Evolutionary conservation across 2,113 vertebrate genomes (phyloP).

Genomic region (Chrysochloris asiatica): DNA sequence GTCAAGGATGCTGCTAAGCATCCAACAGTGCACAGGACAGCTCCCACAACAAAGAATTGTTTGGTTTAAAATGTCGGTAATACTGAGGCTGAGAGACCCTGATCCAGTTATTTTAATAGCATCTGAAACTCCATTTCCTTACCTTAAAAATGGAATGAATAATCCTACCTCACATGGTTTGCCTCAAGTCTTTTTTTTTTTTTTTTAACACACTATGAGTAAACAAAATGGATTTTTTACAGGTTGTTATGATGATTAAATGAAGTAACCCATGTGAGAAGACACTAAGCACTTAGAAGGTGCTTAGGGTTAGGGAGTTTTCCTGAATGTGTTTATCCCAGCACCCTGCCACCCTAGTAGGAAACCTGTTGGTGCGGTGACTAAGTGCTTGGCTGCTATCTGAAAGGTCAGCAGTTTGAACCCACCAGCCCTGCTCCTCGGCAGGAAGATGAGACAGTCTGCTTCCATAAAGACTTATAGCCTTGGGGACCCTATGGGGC

Average conservation of each 20-base stretch:
- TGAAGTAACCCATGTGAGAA: not conserved
- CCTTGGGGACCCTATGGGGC: not conserved
- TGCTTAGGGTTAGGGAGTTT: fast-evolving
- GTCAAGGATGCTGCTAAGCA: not conserved
- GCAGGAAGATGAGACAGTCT: no score
- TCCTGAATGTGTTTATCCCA: no score
- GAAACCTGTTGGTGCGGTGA: not conserved
- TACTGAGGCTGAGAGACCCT: not conserved
- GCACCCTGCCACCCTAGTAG: not conserved
- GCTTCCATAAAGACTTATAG: not conserved
- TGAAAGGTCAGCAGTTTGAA: not conserved
- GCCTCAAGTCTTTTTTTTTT: not conserved
- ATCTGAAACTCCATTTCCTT: not conserved
- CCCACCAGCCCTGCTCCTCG: no score
- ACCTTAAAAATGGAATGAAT: not conserved
- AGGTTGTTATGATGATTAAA: not conserved
- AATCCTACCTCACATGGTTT: not conserved
- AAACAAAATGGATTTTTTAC: not conserved
- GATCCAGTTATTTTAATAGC: not conserved
- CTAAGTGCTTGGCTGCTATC: not conserved
- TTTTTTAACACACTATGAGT: no score
- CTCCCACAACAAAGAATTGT: not conserved
- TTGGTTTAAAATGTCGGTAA: not conserved
- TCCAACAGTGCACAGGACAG: not conserved
- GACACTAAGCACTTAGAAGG: fast-evolving